Percentiles rank a stretch among this genome's conserved stretches.
These are phyloP conservation scores for Sebastes variabilis DNA, from an alignment of 2,797 vertebrate species.

Conservation along the genomic window DNA sequence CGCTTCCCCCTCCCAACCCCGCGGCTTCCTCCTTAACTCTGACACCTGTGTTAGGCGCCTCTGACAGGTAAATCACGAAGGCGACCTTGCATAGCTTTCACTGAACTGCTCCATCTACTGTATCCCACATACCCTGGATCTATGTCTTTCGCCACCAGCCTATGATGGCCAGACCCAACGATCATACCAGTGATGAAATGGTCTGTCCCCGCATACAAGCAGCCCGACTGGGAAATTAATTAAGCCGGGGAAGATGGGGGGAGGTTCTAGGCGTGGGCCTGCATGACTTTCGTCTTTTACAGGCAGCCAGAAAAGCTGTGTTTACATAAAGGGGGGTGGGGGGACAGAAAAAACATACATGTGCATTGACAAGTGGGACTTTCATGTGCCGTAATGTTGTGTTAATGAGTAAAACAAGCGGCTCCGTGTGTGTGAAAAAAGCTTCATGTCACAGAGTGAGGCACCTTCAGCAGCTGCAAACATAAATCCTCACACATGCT, in stretches of 20 bases:
- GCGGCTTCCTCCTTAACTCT: conserved; percentile 41
- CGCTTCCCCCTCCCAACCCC: conserved; percentile 4
- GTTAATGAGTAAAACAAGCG: conserved; percentile 58
- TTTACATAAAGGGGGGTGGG: conserved; percentile 24
- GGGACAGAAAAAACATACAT: conserved; percentile 58
- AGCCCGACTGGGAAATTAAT: conserved; percentile 53
- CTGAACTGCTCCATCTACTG: conserved; percentile 35
- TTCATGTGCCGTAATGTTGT: conserved; percentile 56
- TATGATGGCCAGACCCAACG: conserved; percentile 45
- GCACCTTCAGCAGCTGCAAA: conserved; percentile 55
- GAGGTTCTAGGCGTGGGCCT: neutral
- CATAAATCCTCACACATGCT: conserved; percentile 33
- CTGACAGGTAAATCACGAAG: conserved; percentile 55
- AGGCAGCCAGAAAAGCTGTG: conserved; percentile 32
- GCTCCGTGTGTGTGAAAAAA: conserved; percentile 27
- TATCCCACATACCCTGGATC: conserved; percentile 41
- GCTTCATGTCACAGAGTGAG: conserved; percentile 12
- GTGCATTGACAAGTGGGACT: conserved; percentile 54
- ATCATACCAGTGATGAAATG: conserved; percentile 58
- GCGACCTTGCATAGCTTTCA: conserved; percentile 35
- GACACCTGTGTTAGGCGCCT: conserved; percentile 54
- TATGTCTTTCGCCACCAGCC: conserved; percentile 59
- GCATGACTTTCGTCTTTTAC: conserved; percentile 20
- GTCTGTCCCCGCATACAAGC: conserved; percentile 47
- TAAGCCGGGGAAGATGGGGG: conserved; percentile 24